Base-by-base conservation (phyloP, 2,113 vertebrate species). In the Prochilodus magdalenae region DNA sequence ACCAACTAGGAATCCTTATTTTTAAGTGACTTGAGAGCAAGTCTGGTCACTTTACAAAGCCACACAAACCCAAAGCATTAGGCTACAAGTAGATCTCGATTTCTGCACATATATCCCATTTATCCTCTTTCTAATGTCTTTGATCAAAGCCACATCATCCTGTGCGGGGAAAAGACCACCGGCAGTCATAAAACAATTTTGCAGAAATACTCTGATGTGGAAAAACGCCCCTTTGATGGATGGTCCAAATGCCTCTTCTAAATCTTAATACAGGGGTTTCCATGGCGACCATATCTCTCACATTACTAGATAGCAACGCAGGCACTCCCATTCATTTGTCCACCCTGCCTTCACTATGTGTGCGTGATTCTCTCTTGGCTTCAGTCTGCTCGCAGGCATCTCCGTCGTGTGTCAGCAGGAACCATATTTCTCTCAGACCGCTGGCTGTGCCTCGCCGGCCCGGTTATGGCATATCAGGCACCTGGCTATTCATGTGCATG, bases 271-370 rank as follows among this genome's bases (percentile, higher is more conserved):
- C 73, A 62, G 73, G 75, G 75, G 86, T 88, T 88, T 71, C 88
- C 82, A 89, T 88, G 81, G 86, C 44, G 77, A 90, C 84, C 22
- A 1, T 77, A 85, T 87, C 78, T 85, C 82, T 85, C 79, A 84
- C 75, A 83, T 79, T 86, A 75, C 81, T 70, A 85, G 77, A 80
- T 66, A 66, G 75, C 71, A 75, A 83, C 76, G 18, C 57, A 75
- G 49, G 57, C 44, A 63, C 29, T 55, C 15, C 77, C 65, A 81
- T 86, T 84, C 80, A 72, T 86, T 81, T 83, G 69, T 71, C 55
- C 33, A 59, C 67, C 36, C 77, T 44, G 74, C 57, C 59, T 86
- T 76, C 73, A 33, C 53, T 80, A n/a, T n/a, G 49, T 40, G 66
- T 10, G 60, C 47, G 30, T 59, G 62, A 75, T 27, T 12, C 55